These are phyloP conservation scores for Oryctolagus cuniculus DNA, from an alignment of 2,113 vertebrate species.

Conservation along the genomic window mOryCun1.1 NC_091448.1:29348501-29349000, in stretches of 20 bases:
- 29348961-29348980: background rate
- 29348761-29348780: background rate
- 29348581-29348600: background rate
- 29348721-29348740: background rate
- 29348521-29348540: background rate
- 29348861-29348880: background rate
- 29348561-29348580: background rate
- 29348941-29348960: background rate
- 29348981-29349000: background rate
- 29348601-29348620: conserved; percentile 10
- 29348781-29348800: background rate
- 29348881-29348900: background rate
- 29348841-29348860: conserved; percentile 11
- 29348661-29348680: background rate
- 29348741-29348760: background rate
- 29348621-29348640: background rate
- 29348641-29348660: background rate
- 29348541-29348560: background rate
- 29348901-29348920: background rate
- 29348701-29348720: background rate
- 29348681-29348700: background rate
- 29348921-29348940: background rate
- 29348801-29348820: background rate
- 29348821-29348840: background rate
- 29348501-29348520: conserved; percentile 10